phyloP scores from a whole-genome alignment of 2,797 vertebrate species.

The Rallus crepitans region DNA sequence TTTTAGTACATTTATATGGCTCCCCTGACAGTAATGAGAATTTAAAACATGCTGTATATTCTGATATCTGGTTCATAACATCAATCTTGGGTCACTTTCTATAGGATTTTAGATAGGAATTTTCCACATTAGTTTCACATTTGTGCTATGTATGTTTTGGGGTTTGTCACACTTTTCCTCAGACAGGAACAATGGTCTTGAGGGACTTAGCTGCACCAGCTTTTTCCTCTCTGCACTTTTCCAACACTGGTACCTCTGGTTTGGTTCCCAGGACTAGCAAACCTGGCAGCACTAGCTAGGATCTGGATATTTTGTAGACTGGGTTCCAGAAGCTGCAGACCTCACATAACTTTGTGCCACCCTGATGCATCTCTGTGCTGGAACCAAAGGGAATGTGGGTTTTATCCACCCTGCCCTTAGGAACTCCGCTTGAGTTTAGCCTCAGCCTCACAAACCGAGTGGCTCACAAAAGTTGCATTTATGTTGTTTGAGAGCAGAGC shows the following conservation, averaged over 20 bases:
- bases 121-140: not conserved
- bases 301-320: not conserved
- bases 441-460: not conserved
- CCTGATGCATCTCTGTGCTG: too few relatives aligned
- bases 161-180: not conserved
- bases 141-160: not conserved
- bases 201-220: not conserved
- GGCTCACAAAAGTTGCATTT: not conserved
- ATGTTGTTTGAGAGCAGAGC: not conserved
- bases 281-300: not conserved
- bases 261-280: not conserved
- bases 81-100: not conserved
- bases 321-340: not conserved
- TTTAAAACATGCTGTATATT: constrained; percentile 21
- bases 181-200: not conserved
- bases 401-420: not conserved
- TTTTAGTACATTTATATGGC: constrained; percentile 40
- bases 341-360: too few relatives aligned
- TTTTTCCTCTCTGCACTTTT: not conserved
- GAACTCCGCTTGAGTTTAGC: not conserved
- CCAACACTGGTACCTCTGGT: not conserved
- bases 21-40: constrained; percentile 8
- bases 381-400: not conserved
- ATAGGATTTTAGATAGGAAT: not conserved
- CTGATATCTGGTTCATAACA: not conserved